Base-by-base conservation (phyloP, 1,140 invertebrate species). In the Ceratina calcarata region DNA sequence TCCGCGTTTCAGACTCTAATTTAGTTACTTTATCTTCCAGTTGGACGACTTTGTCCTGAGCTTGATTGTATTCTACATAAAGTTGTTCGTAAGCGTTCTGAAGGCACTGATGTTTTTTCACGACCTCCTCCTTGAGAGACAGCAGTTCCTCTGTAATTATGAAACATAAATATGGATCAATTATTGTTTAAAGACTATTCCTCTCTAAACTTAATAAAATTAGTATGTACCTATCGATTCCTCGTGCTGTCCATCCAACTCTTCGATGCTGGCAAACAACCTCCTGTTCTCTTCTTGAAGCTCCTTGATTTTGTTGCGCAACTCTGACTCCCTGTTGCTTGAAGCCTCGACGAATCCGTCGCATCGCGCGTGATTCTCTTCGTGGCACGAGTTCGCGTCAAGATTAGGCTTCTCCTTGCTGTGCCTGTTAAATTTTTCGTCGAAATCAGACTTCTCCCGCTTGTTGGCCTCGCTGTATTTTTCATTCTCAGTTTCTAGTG, bases 181-280 rank as follows among this genome's bases (percentile, higher is more conserved):
- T 10, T 45, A 45, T 45, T 45, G 2, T 45, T 45, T 45, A 45
- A 45, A 45, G 6, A 45, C 7, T 45, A 8, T 8, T 45, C 10
- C 37, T 45, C 7, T 8, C 10, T n/a, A n/a, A n/a, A n/a, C n/a
- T 45, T 10, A 45, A 10, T 45, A 6, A 45, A 45, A 45, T 45
- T 7, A 45, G 7, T 10, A 6, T 45, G 37, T 83, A 93, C 93
- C 91, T 91, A 96, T 95, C 0, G 95, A 95, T 80, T 94, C 89
- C 80, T 95, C 94, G 87, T 97, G 95, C 89, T 97, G 96, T 60
- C 89, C 93, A 87, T 97, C 96, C 81, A 97, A 91, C 88, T 96
- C 95, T 78, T 96, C 96, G 45, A 97, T 92, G 79, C 94, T 96
- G 8, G 80, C 85, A 7, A 93, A 92, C 49, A 96, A 89, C 82